Evolutionary conservation across 2,888 invertebrate genomes (phyloP), one percentile per base, ranked within the genome.

Genomic region (Dolichopus griseipennis): DNA sequence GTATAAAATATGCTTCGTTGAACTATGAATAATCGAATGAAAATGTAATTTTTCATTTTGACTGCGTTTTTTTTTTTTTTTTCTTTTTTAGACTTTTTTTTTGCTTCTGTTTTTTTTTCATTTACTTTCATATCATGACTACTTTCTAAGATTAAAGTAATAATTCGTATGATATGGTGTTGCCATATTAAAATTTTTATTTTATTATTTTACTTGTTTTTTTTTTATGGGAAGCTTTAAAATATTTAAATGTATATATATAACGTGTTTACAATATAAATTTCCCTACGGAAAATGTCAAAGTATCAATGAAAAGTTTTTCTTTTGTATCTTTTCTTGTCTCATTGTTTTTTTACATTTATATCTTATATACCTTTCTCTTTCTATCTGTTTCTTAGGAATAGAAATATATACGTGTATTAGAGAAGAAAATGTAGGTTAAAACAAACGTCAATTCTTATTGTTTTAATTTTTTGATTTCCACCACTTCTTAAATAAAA

Each of bases 31-130:
- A 52, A 52, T 52, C 52, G 18, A 52, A 52, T 52, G 15, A 52
- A 52, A 52, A 52, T 52, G 52, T 52, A 52, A 52, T 52, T 52
- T 52, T 52, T 52, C 52, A 52, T 52, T 52, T 52, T 52, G 52
- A 15, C 15, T 52, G 52, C 52, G 52, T 52, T 18, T 52, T 18
- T 6, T n/a, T n/a, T 15, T 52, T 18, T 12, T 18, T 6, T 5
- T n/a, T 43, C 15, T 43, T 6, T 43, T 43, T 43, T 43, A 9
- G 10, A 43, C 3, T 43, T 43, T 43, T 43, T 43, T 52, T 52
- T 52, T 9, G 3, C 15, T 41, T 41, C 41, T 41, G 9, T 52
- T n/a, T 52, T 52, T 3, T 52, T 52, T 12, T 52, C 1, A 52
- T 52, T 52, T 18, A 18, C 6, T 52, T 52, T 52, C 18, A 18